A percentile compares a stretch with the other conserved stretches of the same genome.
phyloP scores from a whole-genome alignment of 92 coral and sea anemone species.

The Desmophyllum pertusum region DNA sequence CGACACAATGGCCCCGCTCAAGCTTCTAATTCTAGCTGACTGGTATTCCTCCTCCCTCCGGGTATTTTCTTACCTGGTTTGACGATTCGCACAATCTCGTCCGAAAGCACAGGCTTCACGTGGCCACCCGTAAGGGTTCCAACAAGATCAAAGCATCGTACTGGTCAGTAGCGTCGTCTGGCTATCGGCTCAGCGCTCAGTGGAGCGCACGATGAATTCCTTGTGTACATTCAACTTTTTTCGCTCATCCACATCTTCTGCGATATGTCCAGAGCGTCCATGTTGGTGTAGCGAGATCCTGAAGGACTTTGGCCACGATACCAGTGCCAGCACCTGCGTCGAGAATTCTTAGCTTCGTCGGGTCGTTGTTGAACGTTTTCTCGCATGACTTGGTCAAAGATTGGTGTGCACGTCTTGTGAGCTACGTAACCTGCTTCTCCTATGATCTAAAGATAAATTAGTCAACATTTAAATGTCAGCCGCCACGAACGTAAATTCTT shows the following conservation, averaged over 20 bases:
- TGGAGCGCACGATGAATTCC: conserved; percentile 42
- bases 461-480: too few species aligned
- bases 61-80: conserved; percentile 41
- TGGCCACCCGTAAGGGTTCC: conserved; percentile 54
- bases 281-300: conserved; percentile 34
- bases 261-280: conserved; percentile 60
- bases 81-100: conserved; percentile 51
- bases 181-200: conserved; percentile 33
- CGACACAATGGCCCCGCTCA: too few species aligned
- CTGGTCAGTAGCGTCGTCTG: conserved; percentile 21
- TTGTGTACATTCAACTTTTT: conserved; percentile 47
- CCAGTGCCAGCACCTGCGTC: conserved; percentile 83
- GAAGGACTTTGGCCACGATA: conserved; percentile 47
- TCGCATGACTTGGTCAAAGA: conserved; percentile 40
- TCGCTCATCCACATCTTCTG: conserved; percentile 55
- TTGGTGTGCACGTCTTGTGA: conserved; percentile 51
- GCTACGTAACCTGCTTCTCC: conserved; percentile 55
- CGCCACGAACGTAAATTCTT: too few species aligned
- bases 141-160: conserved; percentile 48
- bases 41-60: too few species aligned
- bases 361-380: not conserved
- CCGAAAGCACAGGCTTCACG: conserved; percentile 44
- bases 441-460: conserved; percentile 20
- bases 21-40: too few species aligned
- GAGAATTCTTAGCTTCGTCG: conserved; percentile 20